phyloP scores from a whole-genome alignment of 2,113 vertebrate species.

The mouse (Mus musculus) region DNA sequence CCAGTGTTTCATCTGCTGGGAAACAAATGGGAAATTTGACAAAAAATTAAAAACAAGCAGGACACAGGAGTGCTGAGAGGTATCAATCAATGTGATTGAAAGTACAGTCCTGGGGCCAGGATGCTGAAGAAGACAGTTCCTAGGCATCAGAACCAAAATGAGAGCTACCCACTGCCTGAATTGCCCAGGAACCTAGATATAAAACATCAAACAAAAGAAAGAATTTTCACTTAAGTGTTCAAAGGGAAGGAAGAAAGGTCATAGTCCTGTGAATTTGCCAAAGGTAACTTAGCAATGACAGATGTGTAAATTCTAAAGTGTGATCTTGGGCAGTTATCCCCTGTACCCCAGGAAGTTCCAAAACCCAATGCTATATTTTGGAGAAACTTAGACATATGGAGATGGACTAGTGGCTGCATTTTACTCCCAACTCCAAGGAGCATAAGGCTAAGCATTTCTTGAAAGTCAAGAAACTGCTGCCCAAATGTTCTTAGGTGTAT shows the following conservation, averaged over 20 bases:
- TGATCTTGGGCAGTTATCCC: not conserved
- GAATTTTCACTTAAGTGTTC: not conserved
- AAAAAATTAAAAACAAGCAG: slow-evolving; percentile 33
- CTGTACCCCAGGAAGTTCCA: not conserved
- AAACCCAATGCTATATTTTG: not conserved
- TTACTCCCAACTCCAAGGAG: not conserved
- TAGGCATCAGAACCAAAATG: not conserved
- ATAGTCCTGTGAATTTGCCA: not conserved
- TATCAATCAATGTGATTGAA: not conserved
- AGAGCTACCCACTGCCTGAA: not conserved
- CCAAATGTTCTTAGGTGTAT: not conserved
- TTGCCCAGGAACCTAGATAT: not conserved
- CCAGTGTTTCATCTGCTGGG: slow-evolving; percentile 2
- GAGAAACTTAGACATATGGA: not conserved
- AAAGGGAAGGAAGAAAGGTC: not conserved
- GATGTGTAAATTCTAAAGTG: not conserved
- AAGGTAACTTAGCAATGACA: not conserved
- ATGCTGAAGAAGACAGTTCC: not conserved
- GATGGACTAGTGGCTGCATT: not conserved
- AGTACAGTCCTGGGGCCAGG: not conserved
- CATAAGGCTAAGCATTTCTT: not conserved
- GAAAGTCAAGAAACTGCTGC: not conserved
- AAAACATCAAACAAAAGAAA: not conserved
- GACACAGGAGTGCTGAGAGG: not conserved
- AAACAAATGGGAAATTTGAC: slow-evolving; percentile 31